These are phyloP conservation scores for Sabatieria punctata DNA, from an alignment of 2,888 invertebrate genomes.

Conservation along the genomic window DNA sequence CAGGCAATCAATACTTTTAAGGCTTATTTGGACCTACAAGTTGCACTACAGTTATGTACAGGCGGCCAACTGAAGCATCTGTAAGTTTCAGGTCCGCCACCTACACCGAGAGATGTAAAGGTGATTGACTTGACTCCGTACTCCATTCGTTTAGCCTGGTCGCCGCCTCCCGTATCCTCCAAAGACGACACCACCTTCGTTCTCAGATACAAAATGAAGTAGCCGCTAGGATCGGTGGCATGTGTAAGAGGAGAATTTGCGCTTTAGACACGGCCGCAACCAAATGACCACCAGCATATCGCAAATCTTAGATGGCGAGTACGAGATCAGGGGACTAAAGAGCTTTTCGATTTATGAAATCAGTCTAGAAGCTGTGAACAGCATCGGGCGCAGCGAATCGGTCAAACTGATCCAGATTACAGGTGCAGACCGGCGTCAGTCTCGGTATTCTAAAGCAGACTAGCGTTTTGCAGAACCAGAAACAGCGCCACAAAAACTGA, in stretches of 20 bases:
- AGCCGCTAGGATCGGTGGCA: not conserved
- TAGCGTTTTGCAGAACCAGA: constrained; percentile 9
- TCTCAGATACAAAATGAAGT: constrained; percentile 8
- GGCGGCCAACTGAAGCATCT: not conserved
- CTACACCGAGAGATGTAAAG: constrained; percentile 2
- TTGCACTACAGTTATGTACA: no score
- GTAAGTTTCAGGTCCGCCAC: constrained; percentile 4
- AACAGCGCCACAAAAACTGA: constrained; percentile 9
- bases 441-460: not conserved
- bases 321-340: constrained; percentile 3
- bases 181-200: not conserved
- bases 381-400: constrained; percentile 1
- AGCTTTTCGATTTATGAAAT: constrained; percentile 12
- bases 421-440: constrained; percentile 1
- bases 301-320: constrained; percentile 1
- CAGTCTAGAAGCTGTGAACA: constrained; percentile 5
- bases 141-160: constrained; percentile 8
- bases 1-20: no score
- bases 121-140: constrained; percentile 8
- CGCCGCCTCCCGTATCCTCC: not conserved
- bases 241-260: no score
- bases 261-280: not conserved
- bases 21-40: no score
- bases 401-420: constrained; percentile 10
- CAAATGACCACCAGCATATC: not conserved